These are phyloP conservation scores for Aegithalos caudatus DNA, from an alignment of 2,113 vertebrate genomes.

Conservation along the genomic window DNA sequence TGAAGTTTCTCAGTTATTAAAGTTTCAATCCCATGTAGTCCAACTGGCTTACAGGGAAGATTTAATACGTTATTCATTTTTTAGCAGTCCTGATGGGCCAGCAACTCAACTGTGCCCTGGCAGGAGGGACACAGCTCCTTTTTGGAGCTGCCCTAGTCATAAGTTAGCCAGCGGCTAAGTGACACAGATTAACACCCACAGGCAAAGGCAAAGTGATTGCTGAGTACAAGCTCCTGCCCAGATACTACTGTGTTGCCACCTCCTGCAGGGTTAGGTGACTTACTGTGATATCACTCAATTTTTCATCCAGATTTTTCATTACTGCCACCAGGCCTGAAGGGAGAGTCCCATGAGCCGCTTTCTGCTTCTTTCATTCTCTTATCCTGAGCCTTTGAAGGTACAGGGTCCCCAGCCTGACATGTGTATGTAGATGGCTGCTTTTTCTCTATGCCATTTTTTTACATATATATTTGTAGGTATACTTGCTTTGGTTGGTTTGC, in stretches of 20 bases:
- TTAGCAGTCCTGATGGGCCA: not conserved
- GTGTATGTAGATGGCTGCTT: constrained; percentile 61
- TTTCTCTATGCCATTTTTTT: constrained; percentile 45
- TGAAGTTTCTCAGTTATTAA: not conserved
- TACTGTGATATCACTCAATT: constrained; percentile 58
- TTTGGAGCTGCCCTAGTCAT: not conserved
- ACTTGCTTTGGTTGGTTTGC: constrained; percentile 67
- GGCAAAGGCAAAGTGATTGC: not conserved
- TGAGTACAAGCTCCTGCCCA: not conserved
- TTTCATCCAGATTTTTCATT: constrained; percentile 70
- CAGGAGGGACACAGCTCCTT: not conserved
- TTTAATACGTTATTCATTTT: not conserved
- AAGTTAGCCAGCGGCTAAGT: not conserved
- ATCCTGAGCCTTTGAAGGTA: constrained; percentile 71
- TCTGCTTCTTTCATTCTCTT: constrained; percentile 70
- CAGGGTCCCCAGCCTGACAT: constrained; percentile 58
- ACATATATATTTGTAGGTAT: constrained; percentile 33
- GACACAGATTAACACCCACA: not conserved
- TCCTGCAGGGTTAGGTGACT: constrained; percentile 26
- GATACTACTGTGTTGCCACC: not conserved
- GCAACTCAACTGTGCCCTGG: not conserved
- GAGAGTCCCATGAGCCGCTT: constrained; percentile 61
- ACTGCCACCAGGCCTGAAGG: constrained; percentile 68
- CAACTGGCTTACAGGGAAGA: not conserved
- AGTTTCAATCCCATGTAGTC: not conserved